Conservation (phyloP, 2,888 invertebrate species). For the Abscondita cerata region DNA sequence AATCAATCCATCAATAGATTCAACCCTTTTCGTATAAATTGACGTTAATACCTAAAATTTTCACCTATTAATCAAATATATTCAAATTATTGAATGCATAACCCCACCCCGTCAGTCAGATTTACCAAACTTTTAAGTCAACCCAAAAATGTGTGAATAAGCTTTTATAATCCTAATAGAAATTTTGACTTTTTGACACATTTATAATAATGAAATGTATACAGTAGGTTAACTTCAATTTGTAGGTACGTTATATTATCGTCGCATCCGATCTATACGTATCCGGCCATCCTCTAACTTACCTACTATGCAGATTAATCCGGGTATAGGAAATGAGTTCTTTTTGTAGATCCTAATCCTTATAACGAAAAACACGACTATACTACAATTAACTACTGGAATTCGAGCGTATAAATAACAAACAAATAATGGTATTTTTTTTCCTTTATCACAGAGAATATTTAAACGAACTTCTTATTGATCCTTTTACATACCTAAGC, state of each 20-base stretch:
- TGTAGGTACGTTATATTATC: constrained; percentile 22
- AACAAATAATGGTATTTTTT: not conserved
- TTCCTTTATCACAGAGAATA: not conserved
- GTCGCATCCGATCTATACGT: constrained; percentile 29
- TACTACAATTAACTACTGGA: not conserved
- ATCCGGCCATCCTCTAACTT: constrained; percentile 26
- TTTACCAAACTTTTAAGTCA: not conserved
- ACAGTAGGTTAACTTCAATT: constrained; percentile 16
- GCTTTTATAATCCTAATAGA: too few relatives aligned
- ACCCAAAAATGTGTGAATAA: too few relatives aligned
- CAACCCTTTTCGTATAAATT: constrained; percentile 39
- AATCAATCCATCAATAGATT: constrained; percentile 40
- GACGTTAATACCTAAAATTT: constrained; percentile 36
- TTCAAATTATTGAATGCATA: constrained; percentile 25
- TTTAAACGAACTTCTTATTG: not conserved
- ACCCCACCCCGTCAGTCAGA: constrained; percentile 3
- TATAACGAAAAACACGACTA: constrained; percentile 7
- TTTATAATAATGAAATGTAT: constrained; percentile 20
- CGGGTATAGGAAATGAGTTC: constrained; percentile 31
- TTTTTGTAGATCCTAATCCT: constrained; percentile 31
- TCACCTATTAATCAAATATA: constrained; percentile 31
- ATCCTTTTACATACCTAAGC: constrained; percentile 12
- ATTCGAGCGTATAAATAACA: too few relatives aligned
- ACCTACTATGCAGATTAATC: constrained; percentile 37
- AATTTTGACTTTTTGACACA: constrained; percentile 23